A percentile compares a stretch with the other conserved stretches of the same genome.
These are phyloP conservation scores for Prosapia bicincta DNA, from an alignment of 2,888 invertebrate genomes.

Conservation along the genomic window DNA sequence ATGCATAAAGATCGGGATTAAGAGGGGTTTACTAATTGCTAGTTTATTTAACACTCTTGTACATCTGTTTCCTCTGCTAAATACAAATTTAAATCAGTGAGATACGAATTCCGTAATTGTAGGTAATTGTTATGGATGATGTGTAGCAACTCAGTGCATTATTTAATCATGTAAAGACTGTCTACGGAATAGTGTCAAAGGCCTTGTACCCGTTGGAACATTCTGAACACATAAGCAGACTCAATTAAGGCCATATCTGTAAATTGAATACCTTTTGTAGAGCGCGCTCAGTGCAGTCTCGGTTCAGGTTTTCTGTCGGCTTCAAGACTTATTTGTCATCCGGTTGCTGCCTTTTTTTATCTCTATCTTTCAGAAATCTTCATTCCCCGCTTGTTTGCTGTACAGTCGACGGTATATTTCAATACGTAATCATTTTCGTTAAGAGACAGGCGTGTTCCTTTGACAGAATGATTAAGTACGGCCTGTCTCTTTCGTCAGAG, in stretches of 20 bases:
- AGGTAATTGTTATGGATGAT: background rate
- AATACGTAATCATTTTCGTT: background rate
- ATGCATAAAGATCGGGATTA: too few species aligned
- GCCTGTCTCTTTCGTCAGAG: background rate
- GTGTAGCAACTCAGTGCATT: background rate
- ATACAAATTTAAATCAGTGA: too few species aligned
- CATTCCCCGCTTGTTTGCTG: background rate
- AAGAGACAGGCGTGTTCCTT: background rate
- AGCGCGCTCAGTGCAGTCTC: background rate
- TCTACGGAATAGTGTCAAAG: background rate
- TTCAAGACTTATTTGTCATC: background rate
- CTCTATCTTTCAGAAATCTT: background rate
- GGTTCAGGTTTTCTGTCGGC: background rate
- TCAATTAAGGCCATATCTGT: background rate
- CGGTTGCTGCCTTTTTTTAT: background rate
- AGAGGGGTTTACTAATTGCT: too few species aligned
- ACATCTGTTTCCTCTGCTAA: too few species aligned
- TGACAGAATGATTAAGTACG: background rate
- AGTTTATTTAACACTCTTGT: too few species aligned
- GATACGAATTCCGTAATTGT: background rate
- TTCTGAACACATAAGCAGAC: background rate
- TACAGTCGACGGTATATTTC: background rate
- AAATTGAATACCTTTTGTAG: background rate
- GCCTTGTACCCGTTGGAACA: background rate
- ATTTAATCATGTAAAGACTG: background rate